Conservation (phyloP, 2,888 invertebrate genomes). For the Caenorhabditis wallacei region DNA sequence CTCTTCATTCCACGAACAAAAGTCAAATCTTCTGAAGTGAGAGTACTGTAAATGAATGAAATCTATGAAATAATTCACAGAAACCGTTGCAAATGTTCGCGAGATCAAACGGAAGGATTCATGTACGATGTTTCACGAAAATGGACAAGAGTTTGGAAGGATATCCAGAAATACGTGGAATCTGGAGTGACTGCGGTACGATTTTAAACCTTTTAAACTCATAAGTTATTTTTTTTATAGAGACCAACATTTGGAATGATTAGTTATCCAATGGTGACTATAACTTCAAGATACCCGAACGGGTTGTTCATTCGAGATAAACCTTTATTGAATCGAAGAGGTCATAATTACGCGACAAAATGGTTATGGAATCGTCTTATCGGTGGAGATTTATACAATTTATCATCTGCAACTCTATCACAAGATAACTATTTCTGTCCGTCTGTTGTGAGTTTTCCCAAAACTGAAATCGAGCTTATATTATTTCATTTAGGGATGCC, state of each 20-base stretch:
- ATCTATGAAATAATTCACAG: slow-evolving; percentile 42
- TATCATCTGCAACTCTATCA: slow-evolving; percentile 79
- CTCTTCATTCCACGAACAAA: slow-evolving; percentile 74
- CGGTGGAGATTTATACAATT: slow-evolving; percentile 80
- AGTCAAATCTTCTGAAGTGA: slow-evolving; percentile 78
- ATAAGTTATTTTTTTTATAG: slow-evolving; percentile 23
- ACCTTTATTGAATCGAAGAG: slow-evolving; percentile 76
- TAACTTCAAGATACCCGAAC: slow-evolving; percentile 81
- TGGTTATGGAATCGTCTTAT: slow-evolving; percentile 82
- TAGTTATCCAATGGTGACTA: slow-evolving; percentile 79
- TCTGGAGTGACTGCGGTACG: slow-evolving; percentile 41
- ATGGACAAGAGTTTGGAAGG: slow-evolving; percentile 72
- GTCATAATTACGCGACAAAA: slow-evolving; percentile 82
- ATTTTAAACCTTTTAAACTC: background rate
- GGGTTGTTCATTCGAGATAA: slow-evolving; percentile 76
- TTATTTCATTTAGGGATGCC: slow-evolving; percentile 73
- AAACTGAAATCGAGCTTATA: slow-evolving; percentile 2
- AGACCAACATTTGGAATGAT: slow-evolving; percentile 80
- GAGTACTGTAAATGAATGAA: slow-evolving; percentile 9
- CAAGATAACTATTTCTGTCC: slow-evolving; percentile 81
- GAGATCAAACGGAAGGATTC: slow-evolving; percentile 72
- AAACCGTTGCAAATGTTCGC: slow-evolving; percentile 76
- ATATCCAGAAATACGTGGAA: slow-evolving; percentile 67
- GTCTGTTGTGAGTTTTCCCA: slow-evolving; percentile 55
- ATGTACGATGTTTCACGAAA: slow-evolving; percentile 73